Base-by-base conservation (phyloP, 2,888 invertebrate species). In the Callyntrura guangdongensis region DNA sequence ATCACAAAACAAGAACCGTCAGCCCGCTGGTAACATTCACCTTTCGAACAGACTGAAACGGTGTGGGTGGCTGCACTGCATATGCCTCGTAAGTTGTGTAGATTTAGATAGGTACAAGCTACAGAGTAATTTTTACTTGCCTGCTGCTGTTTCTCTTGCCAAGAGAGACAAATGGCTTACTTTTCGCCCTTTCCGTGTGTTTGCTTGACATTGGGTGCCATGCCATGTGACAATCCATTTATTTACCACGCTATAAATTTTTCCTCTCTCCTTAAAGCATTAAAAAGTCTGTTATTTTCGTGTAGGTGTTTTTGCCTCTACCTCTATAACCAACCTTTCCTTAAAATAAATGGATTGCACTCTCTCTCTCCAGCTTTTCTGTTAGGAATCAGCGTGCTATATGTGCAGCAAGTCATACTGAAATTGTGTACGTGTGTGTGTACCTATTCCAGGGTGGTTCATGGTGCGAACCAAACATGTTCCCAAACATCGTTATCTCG, bases 161-260 rank as follows among this genome's bases (percentile, higher is more conserved):
- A 69, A 83, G 47, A 85, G 56, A 72, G 67, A 81, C 81, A 79
- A 86, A 86, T 86, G 64, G 77, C 86, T 86, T 25, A 77, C 86
- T 86, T 86, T 64, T 77, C 79, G 86, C 86, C 85, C 81, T 85
- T 85, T 74, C 22, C 74, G 14, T 59, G 27, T 61, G 59, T 22
- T 84, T 79, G 47, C 59, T 27, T 36, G 53, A 85, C 56, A 56
- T 72, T 85, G 56, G 59, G 36, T 77, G 79, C 64, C 27, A 45
- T 64, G 61, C 61, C 79, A 64, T 86, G 25, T 86, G 86, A 86
- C 64, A 74, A 77, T 77, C 86, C 86, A 86, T 86, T 86, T 74
- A 86, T 86, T 79, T 86, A 79, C 59, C 47, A 20, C 36, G 47
- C 12, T 27, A 49, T 77, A 49, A 20, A 86, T 86, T 79, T 79